Base-by-base conservation (phyloP, 35 echinoderm and acorn worm species). In the Ophiothrix spiculata region DNA sequence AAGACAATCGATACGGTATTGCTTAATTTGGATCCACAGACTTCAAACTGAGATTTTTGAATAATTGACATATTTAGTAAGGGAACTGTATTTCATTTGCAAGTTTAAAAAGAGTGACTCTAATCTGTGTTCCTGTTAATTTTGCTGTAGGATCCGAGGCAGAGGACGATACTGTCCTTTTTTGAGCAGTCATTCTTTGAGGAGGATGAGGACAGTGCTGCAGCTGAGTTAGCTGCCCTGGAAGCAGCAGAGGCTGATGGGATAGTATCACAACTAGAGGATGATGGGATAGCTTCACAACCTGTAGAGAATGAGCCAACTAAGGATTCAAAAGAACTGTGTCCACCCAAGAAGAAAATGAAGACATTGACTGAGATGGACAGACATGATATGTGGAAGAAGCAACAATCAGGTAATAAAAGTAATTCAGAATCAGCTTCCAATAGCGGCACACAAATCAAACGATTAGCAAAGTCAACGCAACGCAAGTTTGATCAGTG, bases 151-250 rank as follows among this genome's bases (percentile, higher is more conserved):
- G 88, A 90, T 41, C 88, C 88, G 0, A 83, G 76, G n/a, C 88
- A 90, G 81, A 37, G 45, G 23, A 90, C 35, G 32, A 84, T 90
- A 64, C 81, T 90, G 63, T 90, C 88, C 29, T 90, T 84, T 75
- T 90, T 90, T 84, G 88, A 90, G 88, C 32, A 49, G 63, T 90
- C 88, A 23, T 90, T 90, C 88, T 76, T 90, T 33, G 88, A 90
- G 31, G 86, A 79, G 31, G 86, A 88, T 31, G 73, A 84, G 15
- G 31, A 54, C 33, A 33, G 39, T 25, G 81, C 81, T 0, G 80
- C 77, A 39, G 88, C 76, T n/a, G 81, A 84, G 0, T 32, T 90
- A 21, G 88, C 81, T 75, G n/a, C 35, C 15, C 88, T 90, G 3
- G 81, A 77, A 11, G 88, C 88, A 38, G 73, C 81, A 21, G 88